Evolutionary conservation across 2,797 vertebrate species (phyloP).

Genomic region (Centropyge bicolor): DNA sequence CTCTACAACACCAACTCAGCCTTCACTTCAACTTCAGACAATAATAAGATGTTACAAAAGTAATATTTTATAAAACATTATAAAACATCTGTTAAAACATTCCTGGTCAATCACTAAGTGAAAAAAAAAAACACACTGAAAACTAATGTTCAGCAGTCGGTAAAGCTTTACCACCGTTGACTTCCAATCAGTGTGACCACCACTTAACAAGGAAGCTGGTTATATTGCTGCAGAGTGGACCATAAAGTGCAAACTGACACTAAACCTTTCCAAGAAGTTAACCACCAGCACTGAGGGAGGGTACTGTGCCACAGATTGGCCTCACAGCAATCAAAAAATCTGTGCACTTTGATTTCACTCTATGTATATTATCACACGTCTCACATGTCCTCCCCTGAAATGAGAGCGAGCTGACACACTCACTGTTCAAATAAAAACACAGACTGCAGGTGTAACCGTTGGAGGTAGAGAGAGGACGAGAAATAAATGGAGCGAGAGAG

Average conservation of each 20-base stretch:
- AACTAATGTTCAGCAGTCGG: neutral
- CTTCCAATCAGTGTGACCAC: slow-evolving; percentile 29
- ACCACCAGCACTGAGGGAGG: slow-evolving; percentile 14
- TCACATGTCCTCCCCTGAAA: slow-evolving; percentile 2
- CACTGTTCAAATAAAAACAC: slow-evolving; percentile 70
- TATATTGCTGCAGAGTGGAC: slow-evolving; percentile 19
- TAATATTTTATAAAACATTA: neutral
- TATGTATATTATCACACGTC: neutral
- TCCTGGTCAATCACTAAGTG: neutral
- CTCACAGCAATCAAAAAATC: slow-evolving; percentile 17
- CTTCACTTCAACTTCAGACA: neutral
- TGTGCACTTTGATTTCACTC: slow-evolving; percentile 41
- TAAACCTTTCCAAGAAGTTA: slow-evolving; percentile 35
- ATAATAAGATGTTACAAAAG: neutral
- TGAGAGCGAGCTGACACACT: neutral
- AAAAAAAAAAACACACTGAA: slow-evolving; percentile 19
- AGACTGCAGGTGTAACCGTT: slow-evolving; percentile 64
- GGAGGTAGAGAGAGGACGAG: slow-evolving; percentile 14
- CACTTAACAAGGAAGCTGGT: slow-evolving; percentile 42
- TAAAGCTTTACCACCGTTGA: slow-evolving; percentile 29
- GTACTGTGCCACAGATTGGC: neutral
- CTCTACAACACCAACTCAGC: neutral
- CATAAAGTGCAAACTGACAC: slow-evolving; percentile 32
- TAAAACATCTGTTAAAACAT: neutral
- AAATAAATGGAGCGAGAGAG: neutral